phyloP scores from a whole-genome alignment of 2,888 invertebrate species.

The Nephrotoma guestfalica region DNA sequence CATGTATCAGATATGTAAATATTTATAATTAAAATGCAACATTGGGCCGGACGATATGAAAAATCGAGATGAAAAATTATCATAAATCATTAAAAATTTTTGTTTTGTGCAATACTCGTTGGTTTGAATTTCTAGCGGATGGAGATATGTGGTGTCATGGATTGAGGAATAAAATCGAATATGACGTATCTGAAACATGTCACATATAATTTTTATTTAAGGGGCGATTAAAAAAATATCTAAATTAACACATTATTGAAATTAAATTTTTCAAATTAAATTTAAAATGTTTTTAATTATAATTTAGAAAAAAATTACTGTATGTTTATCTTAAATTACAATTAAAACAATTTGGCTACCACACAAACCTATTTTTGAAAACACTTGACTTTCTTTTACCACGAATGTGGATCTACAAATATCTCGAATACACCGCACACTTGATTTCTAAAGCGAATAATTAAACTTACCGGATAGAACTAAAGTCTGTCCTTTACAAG shows the following conservation, averaged over 20 bases:
- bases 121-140: not conserved
- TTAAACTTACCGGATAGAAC: too few species aligned
- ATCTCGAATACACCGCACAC: too few species aligned
- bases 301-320: not conserved
- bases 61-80: not conserved
- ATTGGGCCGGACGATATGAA: not conserved
- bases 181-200: not conserved
- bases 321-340: not conserved
- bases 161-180: not conserved
- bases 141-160: not conserved
- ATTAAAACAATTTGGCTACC: not conserved
- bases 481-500: too few species aligned
- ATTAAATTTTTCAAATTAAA: not conserved
- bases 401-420: too few species aligned
- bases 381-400: too few species aligned
- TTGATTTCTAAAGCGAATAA: too few species aligned
- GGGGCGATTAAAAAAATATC: not conserved
- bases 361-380: not conserved
- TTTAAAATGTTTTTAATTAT: not conserved
- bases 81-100: not conserved
- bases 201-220: not conserved
- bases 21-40: not conserved
- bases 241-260: not conserved
- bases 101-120: not conserved
- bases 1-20: not conserved